A percentile compares a stretch with the other conserved stretches of the same genome.
These are phyloP conservation scores for Ooceraea biroi DNA, from an alignment of 1,140 invertebrate species.

Conservation along the genomic window DNA sequence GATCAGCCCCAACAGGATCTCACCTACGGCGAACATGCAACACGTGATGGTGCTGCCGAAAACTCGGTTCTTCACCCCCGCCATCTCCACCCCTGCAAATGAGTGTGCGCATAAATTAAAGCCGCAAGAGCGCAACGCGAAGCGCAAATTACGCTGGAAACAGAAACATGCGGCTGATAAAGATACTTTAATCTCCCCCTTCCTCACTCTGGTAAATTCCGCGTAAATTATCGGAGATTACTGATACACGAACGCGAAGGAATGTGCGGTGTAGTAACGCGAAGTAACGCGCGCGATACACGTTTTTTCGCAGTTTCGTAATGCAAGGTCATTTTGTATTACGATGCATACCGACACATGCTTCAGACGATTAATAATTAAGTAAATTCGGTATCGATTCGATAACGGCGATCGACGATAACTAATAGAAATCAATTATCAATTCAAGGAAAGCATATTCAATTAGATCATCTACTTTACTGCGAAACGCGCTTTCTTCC, in stretches of 20 bases:
- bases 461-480: neutral
- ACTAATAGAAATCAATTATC: neutral
- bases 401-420: neutral
- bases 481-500: neutral
- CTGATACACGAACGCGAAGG: no score
- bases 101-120: slow-evolving; percentile 7
- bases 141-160: neutral
- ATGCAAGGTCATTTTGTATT: no score
- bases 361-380: no score
- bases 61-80: slow-evolving; percentile 91
- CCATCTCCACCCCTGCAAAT: slow-evolving; percentile 91
- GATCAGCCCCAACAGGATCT: slow-evolving; percentile 89
- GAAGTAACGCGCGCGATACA: no score
- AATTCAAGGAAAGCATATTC: neutral
- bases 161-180: neutral
- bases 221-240: no score
- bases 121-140: no score
- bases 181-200: neutral
- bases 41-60: slow-evolving; percentile 91
- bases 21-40: slow-evolving; percentile 90
- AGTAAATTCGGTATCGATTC: slow-evolving; percentile 7
- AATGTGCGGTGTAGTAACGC: no score
- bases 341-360: no score
- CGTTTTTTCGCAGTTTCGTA: no score
- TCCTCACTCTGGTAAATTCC: no score